Base-by-base conservation (phyloP, 2,113 vertebrate genomes). In the Phalacrocorax aristotelis region DNA sequence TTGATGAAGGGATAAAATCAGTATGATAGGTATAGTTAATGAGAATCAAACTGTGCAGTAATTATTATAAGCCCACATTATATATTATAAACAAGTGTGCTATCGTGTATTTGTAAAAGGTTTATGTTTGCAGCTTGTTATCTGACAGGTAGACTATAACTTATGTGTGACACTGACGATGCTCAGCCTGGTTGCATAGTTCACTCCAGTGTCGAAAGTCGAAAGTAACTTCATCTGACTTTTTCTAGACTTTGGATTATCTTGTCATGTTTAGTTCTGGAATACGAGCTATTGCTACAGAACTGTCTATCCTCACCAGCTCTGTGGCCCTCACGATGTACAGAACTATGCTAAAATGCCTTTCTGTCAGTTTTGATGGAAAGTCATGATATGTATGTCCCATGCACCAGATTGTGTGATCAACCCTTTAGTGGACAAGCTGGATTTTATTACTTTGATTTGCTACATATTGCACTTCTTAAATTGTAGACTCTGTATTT, bases 371-470 rank as follows among this genome's bases (percentile, higher is more conserved):
- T 74, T 70, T 7, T 86, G 89, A 95, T 95, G 72, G 58, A 95
- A 65, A 69, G 69, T 44, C 74, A 71, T 83, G 75, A 58, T 90
- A 62, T 64, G 32, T 38, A 25, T 44, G 36, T 42, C 44, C 88
- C 62, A 10, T 68, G 61, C 42, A 58, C 14, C 3, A 8, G 34
- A 40, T 11, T 40, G 20, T 38, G n/a, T 36, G 52, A 62, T 88
- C 66, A 64, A 42, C 46, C 42, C 38, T 80, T 71, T 54, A 79
- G 89, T 90, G 79, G 89, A 34, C 62, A 93, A 80, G 40, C 62
- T 95, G 58, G 42, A 40, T 51, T 80, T 96, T 89, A 93, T 94
- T 96, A 32, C 83, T 96, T 97, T 95, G 76, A 93, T 96, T 96
- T 97, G 94, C 65, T 96, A 88, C 71, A 30, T 75, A 90, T 90